Evolutionary conservation across 2,113 vertebrate genomes (phyloP).

Genomic region (Syrmaticus mikado): DNA sequence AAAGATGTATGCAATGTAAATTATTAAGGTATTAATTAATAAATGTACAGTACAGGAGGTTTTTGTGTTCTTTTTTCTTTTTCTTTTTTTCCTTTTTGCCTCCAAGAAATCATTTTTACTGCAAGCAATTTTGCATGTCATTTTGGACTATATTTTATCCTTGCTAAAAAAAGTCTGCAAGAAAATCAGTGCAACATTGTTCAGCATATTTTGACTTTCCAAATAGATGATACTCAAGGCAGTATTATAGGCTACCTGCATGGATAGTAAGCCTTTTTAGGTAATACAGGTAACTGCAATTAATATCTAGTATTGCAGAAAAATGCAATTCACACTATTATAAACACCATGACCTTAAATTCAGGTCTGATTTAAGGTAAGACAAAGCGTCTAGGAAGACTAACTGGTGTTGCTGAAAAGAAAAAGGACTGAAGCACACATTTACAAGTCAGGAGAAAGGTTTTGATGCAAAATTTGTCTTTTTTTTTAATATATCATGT

Average conservation of each 20-base stretch:
- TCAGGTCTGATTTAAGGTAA: neutral
- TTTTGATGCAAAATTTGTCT: neutral
- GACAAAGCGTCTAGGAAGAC: neutral
- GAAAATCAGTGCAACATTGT: neutral
- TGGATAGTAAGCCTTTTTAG: neutral
- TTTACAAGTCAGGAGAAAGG: neutral
- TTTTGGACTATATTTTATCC: constrained; percentile 1
- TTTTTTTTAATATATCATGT: neutral
- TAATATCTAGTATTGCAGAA: neutral
- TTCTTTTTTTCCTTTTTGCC: neutral
- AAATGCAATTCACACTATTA: neutral
- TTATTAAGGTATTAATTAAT: constrained; percentile 65
- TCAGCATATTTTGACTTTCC: neutral
- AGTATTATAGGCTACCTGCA: neutral
- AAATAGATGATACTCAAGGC: neutral
- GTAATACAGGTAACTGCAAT: neutral
- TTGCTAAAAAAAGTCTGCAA: neutral
- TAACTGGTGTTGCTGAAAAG: neutral
- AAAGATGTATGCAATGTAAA: constrained; percentile 53
- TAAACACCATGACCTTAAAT: neutral
- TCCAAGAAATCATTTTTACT: constrained; percentile 4
- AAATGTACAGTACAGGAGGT: constrained; percentile 11
- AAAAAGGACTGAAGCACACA: neutral
- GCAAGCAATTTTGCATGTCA: constrained; percentile 17
- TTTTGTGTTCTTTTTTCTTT: neutral